Conservation (phyloP, 2,113 vertebrate genomes). For the Scophthalmus maximus region DNA sequence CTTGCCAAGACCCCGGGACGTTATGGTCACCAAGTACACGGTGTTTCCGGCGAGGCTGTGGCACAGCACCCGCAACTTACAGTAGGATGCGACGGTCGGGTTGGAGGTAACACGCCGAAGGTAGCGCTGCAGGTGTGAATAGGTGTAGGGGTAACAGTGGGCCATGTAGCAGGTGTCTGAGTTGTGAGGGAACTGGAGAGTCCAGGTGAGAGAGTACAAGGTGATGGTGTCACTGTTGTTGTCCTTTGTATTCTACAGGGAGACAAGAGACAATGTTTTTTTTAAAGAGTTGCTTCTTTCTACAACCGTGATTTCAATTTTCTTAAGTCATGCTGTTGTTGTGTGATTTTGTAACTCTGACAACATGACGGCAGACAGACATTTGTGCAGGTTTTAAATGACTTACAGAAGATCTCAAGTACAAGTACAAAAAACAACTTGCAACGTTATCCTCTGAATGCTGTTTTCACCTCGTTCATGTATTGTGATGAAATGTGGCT, state of each 20-base stretch:
- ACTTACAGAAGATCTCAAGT: no score
- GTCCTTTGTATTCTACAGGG: conserved; percentile 46
- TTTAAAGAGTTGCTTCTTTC: not conserved
- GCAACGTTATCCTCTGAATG: not conserved
- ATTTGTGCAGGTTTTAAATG: no score
- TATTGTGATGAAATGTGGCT: not conserved
- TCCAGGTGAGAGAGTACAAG: conserved; percentile 89
- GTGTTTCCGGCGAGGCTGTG: conserved; percentile 90
- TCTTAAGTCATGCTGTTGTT: not conserved
- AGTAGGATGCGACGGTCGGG: conserved; percentile 80
- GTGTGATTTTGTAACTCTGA: no score
- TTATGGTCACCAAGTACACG: conserved; percentile 88
- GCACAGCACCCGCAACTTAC: conserved; percentile 86
- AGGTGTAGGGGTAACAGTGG: conserved; percentile 94
- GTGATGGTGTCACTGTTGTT: not conserved
- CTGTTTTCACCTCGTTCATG: not conserved
- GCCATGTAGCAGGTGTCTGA: conserved; percentile 92
- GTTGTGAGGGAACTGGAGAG: conserved; percentile 84
- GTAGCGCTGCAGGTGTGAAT: conserved; percentile 88
- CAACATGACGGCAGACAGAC: no score
- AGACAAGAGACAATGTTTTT: conserved; percentile 10
- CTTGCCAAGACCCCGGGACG: conserved; percentile 62
- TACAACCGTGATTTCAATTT: not conserved
- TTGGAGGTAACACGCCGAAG: conserved; percentile 79
- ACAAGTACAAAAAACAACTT: no score